phyloP scores from a whole-genome alignment of 2,888 invertebrate genomes.

The Pinctada fucata region DNA sequence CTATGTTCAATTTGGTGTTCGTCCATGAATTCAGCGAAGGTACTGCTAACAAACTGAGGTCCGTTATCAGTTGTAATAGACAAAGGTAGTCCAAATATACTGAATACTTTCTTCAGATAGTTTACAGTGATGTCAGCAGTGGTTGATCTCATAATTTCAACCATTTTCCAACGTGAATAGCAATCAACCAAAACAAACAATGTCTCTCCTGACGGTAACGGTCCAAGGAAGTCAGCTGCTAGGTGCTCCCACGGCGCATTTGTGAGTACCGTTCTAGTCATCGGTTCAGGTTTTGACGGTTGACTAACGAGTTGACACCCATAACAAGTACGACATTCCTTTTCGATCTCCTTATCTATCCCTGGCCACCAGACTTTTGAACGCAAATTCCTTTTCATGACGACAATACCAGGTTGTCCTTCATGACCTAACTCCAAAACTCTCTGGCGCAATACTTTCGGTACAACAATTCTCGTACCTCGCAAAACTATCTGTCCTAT shows the following conservation, averaged over 20 bases:
- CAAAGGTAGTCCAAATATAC: too few relatives aligned
- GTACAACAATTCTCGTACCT: conserved; percentile 39
- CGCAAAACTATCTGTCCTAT: conserved; percentile 43
- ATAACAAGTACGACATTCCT: conserved; percentile 21
- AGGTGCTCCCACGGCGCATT: conserved; percentile 32
- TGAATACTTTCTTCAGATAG: too few relatives aligned
- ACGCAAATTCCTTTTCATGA: conserved; percentile 26
- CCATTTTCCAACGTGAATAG: conserved; percentile 22
- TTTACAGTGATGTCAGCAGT: conserved; percentile 1
- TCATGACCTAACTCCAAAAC: conserved; percentile 29
- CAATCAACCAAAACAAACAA: conserved; percentile 38
- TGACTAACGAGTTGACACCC: conserved; percentile 33
- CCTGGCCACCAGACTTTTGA: conserved; percentile 49
- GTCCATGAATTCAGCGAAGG: conserved; percentile 26
- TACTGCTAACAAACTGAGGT: conserved; percentile 18
- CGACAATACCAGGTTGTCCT: conserved; percentile 42
- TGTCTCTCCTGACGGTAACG: conserved; percentile 34
- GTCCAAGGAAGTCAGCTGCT: conserved; percentile 34
- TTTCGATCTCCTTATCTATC: conserved; percentile 34
- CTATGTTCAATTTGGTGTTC: too few relatives aligned
- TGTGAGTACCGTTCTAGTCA: conserved; percentile 24
- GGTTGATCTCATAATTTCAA: conserved; percentile 9
- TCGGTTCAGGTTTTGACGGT: conserved; percentile 20
- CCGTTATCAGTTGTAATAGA: too few relatives aligned
- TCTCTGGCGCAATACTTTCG: background rate